A percentile compares a stretch with the other conserved stretches of the same genome.
Evolutionary conservation across 1,140 invertebrate genomes (phyloP).

Genomic region (Elymnias hypermnestra): DNA sequence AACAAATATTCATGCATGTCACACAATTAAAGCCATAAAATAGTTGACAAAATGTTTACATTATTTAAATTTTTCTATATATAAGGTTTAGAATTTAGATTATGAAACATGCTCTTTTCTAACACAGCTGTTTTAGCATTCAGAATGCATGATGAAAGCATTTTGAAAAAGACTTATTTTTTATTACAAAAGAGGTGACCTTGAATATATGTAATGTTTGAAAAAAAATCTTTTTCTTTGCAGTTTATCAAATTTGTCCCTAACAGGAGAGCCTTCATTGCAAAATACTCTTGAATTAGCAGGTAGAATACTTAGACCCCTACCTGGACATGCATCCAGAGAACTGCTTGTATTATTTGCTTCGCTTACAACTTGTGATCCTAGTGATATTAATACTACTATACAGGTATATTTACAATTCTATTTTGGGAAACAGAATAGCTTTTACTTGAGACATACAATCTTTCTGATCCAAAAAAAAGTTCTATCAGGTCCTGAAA

Average conservation of each 20-base stretch:
- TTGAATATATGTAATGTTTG: background rate
- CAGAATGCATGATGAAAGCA: no score
- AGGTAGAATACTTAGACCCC: slow-evolving; percentile 87
- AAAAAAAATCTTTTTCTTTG: slow-evolving; percentile 10
- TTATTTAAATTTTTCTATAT: no score
- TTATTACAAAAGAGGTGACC: background rate
- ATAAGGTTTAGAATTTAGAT: no score
- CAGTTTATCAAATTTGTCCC: slow-evolving; percentile 77
- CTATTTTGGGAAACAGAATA: background rate
- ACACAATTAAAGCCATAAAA: no score
- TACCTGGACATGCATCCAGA: slow-evolving; percentile 94
- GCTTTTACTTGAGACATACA: background rate
- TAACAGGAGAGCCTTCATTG: slow-evolving; percentile 93
- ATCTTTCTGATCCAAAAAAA: no score
- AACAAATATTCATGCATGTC: no score
- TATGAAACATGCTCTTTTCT: no score
- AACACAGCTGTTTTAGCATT: no score
- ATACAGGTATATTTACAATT: slow-evolving; percentile 81
- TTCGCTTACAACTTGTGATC: slow-evolving; percentile 97
- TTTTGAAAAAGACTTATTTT: no score
- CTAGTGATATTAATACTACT: slow-evolving; percentile 92
- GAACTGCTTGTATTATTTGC: slow-evolving; percentile 95
- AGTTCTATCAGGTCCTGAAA: no score
- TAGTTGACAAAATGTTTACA: no score
- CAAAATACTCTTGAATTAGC: slow-evolving; percentile 96